Conservation (phyloP, 2,888 invertebrate species). For the Rhabditoides inermis region DNA sequence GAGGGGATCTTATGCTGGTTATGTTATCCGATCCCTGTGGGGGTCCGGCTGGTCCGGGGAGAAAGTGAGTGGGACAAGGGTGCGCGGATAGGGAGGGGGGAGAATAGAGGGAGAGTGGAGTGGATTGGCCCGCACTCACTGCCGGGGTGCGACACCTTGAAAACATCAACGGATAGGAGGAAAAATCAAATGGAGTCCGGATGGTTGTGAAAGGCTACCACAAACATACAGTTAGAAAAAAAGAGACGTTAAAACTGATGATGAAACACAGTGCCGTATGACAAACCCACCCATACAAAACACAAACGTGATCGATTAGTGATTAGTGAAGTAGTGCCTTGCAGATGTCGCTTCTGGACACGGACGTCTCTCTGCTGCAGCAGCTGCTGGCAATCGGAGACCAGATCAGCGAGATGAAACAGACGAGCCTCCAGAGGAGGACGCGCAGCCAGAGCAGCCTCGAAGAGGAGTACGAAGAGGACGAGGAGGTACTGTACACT, state of each 20-base stretch:
- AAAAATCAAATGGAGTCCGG: not conserved
- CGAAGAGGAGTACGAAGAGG: constrained; percentile 25
- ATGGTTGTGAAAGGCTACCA: too few relatives aligned
- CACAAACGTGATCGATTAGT: not conserved
- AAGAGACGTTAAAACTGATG: too few relatives aligned
- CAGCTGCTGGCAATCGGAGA: constrained; percentile 47
- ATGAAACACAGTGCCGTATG: too few relatives aligned
- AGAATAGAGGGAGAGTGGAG: not conserved
- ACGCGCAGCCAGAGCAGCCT: constrained; percentile 16
- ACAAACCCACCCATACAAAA: too few relatives aligned
- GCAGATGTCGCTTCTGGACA: constrained; percentile 50
- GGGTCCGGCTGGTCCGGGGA: not conserved
- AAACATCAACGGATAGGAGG: not conserved
- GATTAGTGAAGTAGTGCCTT: constrained; percentile 9
- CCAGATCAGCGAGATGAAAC: constrained; percentile 32
- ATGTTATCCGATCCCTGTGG: not conserved
- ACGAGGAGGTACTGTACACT: constrained; percentile 23
- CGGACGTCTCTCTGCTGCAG: constrained; percentile 48
- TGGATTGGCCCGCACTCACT: not conserved
- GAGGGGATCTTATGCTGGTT: not conserved
- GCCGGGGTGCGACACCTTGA: not conserved
- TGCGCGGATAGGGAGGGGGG: not conserved
- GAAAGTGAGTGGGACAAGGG: not conserved
- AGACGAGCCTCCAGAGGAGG: constrained; percentile 17
- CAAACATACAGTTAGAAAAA: too few relatives aligned